Conservation (phyloP, 2,888 invertebrate genomes). For the Phragmatobia fuliginosa region DNA sequence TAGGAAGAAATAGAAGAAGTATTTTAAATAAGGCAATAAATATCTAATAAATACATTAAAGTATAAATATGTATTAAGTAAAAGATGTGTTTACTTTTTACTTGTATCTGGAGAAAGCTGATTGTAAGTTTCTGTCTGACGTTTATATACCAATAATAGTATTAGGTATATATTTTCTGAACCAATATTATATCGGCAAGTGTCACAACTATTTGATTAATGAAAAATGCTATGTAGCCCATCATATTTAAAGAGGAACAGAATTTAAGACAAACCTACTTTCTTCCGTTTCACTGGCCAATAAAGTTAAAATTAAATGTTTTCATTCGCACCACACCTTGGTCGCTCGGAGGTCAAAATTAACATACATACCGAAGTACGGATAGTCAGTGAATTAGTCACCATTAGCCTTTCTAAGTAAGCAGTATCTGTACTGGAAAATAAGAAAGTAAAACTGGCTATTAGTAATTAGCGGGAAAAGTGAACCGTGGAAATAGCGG, state of each 20-base stretch:
- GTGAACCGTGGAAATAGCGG: conserved; percentile 60
- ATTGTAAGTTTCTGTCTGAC: not conserved
- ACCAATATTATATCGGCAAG: not conserved
- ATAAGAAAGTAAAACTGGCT: conserved; percentile 76
- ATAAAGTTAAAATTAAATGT: conserved; percentile 50
- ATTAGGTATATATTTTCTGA: not conserved
- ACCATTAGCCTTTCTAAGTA: conserved; percentile 48
- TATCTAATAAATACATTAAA: not conserved
- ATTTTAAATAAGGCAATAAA: not conserved
- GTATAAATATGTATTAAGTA: not conserved
- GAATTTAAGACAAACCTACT: conserved; percentile 31
- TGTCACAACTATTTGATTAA: not conserved
- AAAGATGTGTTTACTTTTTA: not conserved
- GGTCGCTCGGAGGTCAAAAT: conserved; percentile 52
- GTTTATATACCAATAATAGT: no score
- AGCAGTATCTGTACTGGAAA: conserved; percentile 45
- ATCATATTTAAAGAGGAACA: conserved; percentile 1
- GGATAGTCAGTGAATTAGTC: conserved; percentile 48
- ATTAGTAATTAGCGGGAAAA: conserved; percentile 74
- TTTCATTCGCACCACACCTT: conserved; percentile 59
- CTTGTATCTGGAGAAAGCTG: not conserved
- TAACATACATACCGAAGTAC: conserved; percentile 54
- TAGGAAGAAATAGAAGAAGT: no score
- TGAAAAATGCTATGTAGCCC: not conserved
- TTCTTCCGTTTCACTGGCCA: conserved; percentile 57